phyloP scores from a whole-genome alignment of 2,797 vertebrate species.

The Rhabdomys pumilio region DNA sequence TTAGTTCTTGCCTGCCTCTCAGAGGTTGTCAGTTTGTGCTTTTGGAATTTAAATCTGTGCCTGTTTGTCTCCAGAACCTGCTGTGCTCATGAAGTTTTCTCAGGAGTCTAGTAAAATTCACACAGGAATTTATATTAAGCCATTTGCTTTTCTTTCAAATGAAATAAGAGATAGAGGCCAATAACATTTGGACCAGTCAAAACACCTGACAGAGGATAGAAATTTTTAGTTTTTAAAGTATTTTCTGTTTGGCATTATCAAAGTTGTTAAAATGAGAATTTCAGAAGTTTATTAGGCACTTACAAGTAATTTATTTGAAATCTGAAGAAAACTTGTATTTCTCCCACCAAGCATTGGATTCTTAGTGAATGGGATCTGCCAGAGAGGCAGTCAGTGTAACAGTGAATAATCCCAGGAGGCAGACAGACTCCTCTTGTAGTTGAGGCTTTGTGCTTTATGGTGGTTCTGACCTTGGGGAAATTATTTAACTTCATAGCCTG shows the following conservation, averaged over 20 bases:
- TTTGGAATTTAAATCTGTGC: slow-evolving; percentile 41
- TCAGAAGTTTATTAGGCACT: slow-evolving; percentile 61
- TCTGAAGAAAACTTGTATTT: background rate
- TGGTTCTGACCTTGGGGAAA: slow-evolving; percentile 11
- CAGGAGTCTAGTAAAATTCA: slow-evolving; percentile 59
- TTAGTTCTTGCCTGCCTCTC: background rate
- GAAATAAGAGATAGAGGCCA: slow-evolving; percentile 41
- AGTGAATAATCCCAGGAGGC: background rate
- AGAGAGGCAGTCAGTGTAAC: too few relatives aligned
- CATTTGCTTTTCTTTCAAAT: slow-evolving; percentile 70
- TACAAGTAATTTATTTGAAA: slow-evolving; percentile 66
- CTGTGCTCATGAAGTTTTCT: slow-evolving; percentile 60
- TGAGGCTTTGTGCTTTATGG: background rate
- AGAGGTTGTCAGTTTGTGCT: background rate
- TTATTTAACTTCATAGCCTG: slow-evolving; percentile 36
- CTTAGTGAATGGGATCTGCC: background rate
- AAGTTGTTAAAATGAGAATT: slow-evolving; percentile 44
- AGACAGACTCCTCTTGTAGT: background rate
- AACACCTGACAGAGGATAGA: slow-evolving; percentile 64
- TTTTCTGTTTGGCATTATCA: slow-evolving; percentile 47
- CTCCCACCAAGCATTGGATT: background rate
- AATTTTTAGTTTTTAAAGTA: slow-evolving; percentile 1
- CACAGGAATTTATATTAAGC: slow-evolving; percentile 66
- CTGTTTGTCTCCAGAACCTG: slow-evolving; percentile 51
- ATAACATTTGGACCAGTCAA: slow-evolving; percentile 17